Base-by-base conservation (phyloP, 1,140 invertebrate genomes). In the Protaetia brevitarsis region DNA sequence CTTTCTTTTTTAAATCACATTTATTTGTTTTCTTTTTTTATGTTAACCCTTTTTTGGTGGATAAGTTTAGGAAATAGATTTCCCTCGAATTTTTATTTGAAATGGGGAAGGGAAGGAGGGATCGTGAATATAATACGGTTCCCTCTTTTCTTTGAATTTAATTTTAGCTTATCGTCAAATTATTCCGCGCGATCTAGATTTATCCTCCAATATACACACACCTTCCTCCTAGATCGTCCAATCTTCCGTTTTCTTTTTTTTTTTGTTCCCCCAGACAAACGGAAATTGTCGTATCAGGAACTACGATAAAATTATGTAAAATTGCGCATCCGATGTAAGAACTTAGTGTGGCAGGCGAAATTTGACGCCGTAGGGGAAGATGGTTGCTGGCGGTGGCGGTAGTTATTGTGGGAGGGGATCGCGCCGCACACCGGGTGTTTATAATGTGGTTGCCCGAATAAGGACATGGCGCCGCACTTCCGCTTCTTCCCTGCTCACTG, bases 371-470 rank as follows among this genome's bases (percentile, higher is more conserved):
- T 45, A 41, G 10, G 56, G 56, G 19, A 56, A 19, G 6, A 56
- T 4, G 19, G 19, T 4, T 6, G 19, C 26, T 8, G 58, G 3
- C 16, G 23, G 59, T n/a, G 59, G 59, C 26, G 59, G 59, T 30
- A 61, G 59, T 66, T 66, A 66, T 66, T 66, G 64, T 61, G 58
- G 58, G 64, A n/a, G 64, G 30, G 61, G 34, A 65, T 66, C 26
- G n/a, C 36, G 60, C 65, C 26, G 65, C 63, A 70, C 72, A 71
- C 72, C 70, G 72, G 72, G 67, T 73, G 72, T 73, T 73, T 66
- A 71, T 73, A 73, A 73, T 73, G 72, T 72, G 69, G 67, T 70
- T 72, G 57, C 65, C 66, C 70, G 66, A 65, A 69, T 70, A 69
- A 66, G 66, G 67, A 73, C 63, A 37, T 37, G 66, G 64, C 65